Evolutionary conservation across 2,113 vertebrate genomes (phyloP), one percentile per base, ranked within the genome.

Genomic region (Centropristis striata): DNA sequence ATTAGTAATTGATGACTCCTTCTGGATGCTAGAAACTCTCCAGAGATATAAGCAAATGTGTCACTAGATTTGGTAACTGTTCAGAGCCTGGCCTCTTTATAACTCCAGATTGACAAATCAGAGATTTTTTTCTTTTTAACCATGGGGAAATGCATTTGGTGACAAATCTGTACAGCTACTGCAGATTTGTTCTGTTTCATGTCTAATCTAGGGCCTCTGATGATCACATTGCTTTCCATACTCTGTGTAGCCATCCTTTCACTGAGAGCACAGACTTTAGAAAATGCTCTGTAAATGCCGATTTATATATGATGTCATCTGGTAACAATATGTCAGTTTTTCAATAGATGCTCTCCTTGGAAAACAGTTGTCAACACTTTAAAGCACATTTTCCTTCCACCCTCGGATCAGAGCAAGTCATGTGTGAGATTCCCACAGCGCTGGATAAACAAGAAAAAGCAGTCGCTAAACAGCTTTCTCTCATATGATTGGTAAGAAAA

Each of bases 181-280:
- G 53, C 32, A 60, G 25, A 79, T 81, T 76, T 76, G 66, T 63
- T 63, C 67, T 23, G 42, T 86, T 80, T 86, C 36, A 83, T 78
- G 61, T 85, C 23, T 78, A 72, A 90, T 85, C 53, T 71, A 1
- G 57, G 50, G 21, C 63, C 72, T 78, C 39, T 64, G 69, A 65
- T 64, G 75, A 83, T 85, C 59, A 76, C 65, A 81, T 32, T 39
- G 18, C 50, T 61, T 73, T 53, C 37, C 27, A 39, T 47, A 74
- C 37, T 71, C 77, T 74, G 77, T 3, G 53, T 50, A 67, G 57
- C 44, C 49, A 15, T 47, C 32, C 27, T 25, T 54, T 21, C 28
- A 37, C 21, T 16, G 70, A 85, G 54, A 59, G 37, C 46, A 20
- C 8, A 23, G 58, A 70, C 63, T 73, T 54, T 10, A 50, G 50